phyloP scores from a whole-genome alignment of 2,113 vertebrate genomes.

The Epinephelus cyanopodus region DNA sequence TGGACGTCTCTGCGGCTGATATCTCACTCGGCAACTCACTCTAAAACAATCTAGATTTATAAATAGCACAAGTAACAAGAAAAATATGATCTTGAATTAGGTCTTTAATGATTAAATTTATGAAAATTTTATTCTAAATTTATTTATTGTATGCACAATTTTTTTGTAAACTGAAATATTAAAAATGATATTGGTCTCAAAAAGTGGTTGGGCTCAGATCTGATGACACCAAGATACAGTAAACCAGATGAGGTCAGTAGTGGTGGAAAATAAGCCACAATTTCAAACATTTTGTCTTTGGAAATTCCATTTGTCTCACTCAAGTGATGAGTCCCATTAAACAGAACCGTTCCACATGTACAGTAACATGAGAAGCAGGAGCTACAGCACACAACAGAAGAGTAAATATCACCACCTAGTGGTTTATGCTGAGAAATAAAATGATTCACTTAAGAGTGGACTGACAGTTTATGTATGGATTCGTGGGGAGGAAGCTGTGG shows the following conservation, averaged over 20 bases:
- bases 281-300: neutral
- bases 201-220: neutral
- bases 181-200: neutral
- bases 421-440: neutral
- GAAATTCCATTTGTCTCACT: neutral
- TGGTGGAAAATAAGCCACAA: neutral
- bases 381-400: neutral
- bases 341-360: neutral
- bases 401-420: slow-evolving; percentile 51
- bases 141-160: neutral
- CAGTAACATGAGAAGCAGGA: neutral
- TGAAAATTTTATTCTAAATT: too few relatives aligned
- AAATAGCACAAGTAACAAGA: too few relatives aligned
- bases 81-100: too few relatives aligned
- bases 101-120: too few relatives aligned
- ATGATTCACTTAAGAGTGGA: neutral
- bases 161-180: neutral
- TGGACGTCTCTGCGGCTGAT: too few relatives aligned
- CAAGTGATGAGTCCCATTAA: too few relatives aligned
- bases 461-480: neutral
- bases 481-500: neutral
- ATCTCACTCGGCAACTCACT: too few relatives aligned
- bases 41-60: too few relatives aligned
- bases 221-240: too few relatives aligned
- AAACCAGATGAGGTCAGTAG: neutral